phyloP scores from a whole-genome alignment of 2,888 invertebrate genomes.

The Amorpha juglandis region DNA sequence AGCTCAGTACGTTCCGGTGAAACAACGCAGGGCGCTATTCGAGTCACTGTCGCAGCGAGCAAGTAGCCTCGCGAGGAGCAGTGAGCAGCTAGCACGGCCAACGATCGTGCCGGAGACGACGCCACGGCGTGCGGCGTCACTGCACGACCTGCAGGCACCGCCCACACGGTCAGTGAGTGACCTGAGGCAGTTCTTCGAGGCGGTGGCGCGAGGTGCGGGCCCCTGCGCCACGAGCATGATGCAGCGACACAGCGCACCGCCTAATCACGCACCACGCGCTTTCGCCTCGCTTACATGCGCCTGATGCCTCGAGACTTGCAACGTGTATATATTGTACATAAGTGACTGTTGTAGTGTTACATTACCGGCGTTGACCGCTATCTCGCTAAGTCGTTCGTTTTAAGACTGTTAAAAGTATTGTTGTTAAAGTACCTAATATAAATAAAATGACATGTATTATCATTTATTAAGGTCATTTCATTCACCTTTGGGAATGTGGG shows the following conservation, averaged over 20 bases:
- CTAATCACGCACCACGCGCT: slow-evolving; percentile 65
- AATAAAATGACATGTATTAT: slow-evolving; percentile 70
- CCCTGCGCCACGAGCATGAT: slow-evolving; percentile 56
- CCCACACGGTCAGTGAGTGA: slow-evolving; percentile 86
- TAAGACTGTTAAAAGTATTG: slow-evolving; percentile 85
- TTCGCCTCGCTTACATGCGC: slow-evolving; percentile 75
- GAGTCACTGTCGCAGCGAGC: slow-evolving; percentile 87
- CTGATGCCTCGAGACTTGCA: slow-evolving; percentile 48
- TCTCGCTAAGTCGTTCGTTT: slow-evolving; percentile 80
- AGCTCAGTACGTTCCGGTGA: slow-evolving; percentile 88
- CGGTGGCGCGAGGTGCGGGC: slow-evolving; percentile 77
- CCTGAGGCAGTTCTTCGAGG: slow-evolving; percentile 89
- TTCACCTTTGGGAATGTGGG: background rate
- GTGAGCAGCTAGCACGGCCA: slow-evolving; percentile 83
- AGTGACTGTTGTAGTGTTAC: slow-evolving; percentile 35
- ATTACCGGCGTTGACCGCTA: slow-evolving; percentile 69
- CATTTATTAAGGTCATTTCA: slow-evolving; percentile 40
- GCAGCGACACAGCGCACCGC: slow-evolving; percentile 69
- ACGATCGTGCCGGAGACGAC: slow-evolving; percentile 65
- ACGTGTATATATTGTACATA: slow-evolving; percentile 77
- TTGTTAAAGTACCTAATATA: slow-evolving; percentile 80
- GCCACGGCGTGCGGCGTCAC: slow-evolving; percentile 86
- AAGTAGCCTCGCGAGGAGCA: slow-evolving; percentile 86
- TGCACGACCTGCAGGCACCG: slow-evolving; percentile 86
- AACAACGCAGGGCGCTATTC: slow-evolving; percentile 88